These are phyloP conservation scores for Himalopsyche japonica DNA, from an alignment of 2,888 invertebrate species.

Conservation along the genomic window DNA sequence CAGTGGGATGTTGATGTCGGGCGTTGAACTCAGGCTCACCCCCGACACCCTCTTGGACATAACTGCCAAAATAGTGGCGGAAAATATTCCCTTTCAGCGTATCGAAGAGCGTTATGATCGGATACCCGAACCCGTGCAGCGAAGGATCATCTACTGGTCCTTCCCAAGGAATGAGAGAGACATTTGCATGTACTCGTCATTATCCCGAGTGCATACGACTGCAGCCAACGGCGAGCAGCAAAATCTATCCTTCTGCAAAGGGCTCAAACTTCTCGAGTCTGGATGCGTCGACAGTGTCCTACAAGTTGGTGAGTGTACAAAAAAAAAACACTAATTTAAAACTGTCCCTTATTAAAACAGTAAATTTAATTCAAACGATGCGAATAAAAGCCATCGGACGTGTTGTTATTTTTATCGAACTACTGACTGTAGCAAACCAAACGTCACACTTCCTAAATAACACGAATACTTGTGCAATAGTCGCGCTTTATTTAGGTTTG, in stretches of 20 bases:
- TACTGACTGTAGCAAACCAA: neutral
- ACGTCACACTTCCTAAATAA: neutral
- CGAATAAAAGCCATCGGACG: neutral
- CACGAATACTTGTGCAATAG: neutral
- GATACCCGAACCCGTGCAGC: conserved; percentile 87
- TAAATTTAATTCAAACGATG: neutral
- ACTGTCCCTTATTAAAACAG: neutral
- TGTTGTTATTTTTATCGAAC: neutral
- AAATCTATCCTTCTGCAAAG: conserved; percentile 84
- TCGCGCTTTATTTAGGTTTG: conserved; percentile 10
- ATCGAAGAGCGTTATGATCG: conserved; percentile 86
- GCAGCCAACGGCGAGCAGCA: conserved; percentile 68
- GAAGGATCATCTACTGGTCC: conserved; percentile 86
- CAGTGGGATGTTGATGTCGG: conserved; percentile 52
- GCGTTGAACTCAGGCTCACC: conserved; percentile 50
- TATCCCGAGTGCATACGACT: conserved; percentile 61
- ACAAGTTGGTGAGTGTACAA: conserved; percentile 78
- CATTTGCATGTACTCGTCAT: conserved; percentile 88
- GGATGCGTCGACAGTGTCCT: conserved; percentile 83
- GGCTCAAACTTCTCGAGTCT: conserved; percentile 79
- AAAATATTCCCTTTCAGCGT: conserved; percentile 82
- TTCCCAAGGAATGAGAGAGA: conserved; percentile 86
- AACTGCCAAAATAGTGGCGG: conserved; percentile 81
- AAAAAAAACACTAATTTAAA: neutral
- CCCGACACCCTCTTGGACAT: conserved; percentile 81